A percentile compares a stretch with the other conserved stretches of the same genome.
phyloP scores from a whole-genome alignment of 2,888 invertebrate genomes.

The Drosophila glabriapex region DNA sequence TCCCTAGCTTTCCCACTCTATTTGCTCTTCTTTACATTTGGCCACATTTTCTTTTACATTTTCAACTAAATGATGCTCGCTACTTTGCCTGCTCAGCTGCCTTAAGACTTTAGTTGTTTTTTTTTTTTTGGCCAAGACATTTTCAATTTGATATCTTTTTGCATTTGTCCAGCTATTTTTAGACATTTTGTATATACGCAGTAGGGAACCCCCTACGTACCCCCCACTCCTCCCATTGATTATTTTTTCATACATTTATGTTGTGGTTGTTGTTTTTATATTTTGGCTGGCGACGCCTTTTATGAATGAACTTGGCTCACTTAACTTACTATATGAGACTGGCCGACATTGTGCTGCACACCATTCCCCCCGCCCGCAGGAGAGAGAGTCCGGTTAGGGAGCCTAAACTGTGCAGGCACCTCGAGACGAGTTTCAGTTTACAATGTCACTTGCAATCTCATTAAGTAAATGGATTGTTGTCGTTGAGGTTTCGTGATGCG shows the following conservation, averaged over 20 bases:
- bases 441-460: constrained; percentile 74
- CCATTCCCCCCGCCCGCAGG: neutral
- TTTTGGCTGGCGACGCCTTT: constrained; percentile 59
- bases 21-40: constrained; percentile 18
- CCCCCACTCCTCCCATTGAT: constrained; percentile 38
- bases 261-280: constrained; percentile 32
- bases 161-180: constrained; percentile 47
- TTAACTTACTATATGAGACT: constrained; percentile 48
- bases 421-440: constrained; percentile 29
- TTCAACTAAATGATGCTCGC: constrained; percentile 49
- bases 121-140: constrained; percentile 30
- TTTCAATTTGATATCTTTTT: constrained; percentile 45
- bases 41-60: constrained; percentile 30
- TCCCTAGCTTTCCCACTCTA: neutral
- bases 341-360: constrained; percentile 44
- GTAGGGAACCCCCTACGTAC: constrained; percentile 30
- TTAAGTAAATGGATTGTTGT: constrained; percentile 75
- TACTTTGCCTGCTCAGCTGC: constrained; percentile 31
- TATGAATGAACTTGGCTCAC: constrained; percentile 74
- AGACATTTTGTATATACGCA: constrained; percentile 45
- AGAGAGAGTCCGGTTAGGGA: neutral
- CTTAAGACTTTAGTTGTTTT: constrained; percentile 1
- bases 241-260: constrained; percentile 31
- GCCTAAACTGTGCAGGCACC: constrained; percentile 1
- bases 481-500: constrained; percentile 61